Base-by-base conservation (phyloP, 2,888 invertebrate genomes). In the Cephalotes varians region DNA sequence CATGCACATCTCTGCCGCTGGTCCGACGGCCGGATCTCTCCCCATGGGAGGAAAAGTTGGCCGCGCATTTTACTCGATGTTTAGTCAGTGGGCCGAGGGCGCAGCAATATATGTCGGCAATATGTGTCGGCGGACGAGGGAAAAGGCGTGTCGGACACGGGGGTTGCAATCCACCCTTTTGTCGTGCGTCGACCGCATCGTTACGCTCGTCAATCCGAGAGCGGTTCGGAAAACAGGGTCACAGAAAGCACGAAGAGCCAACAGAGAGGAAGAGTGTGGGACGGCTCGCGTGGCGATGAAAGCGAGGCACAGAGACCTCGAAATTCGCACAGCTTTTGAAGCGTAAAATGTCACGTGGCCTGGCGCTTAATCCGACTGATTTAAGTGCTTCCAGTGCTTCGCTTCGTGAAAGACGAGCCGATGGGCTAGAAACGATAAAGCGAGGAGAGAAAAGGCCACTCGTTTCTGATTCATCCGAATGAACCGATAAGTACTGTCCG, bases 161-260 rank as follows among this genome's bases (percentile, higher is more conserved):
- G 51, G 67, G 12, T 77, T 72, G 64, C 81, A 74, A 82, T 80
- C 74, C 77, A 65, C 28, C 81, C 87, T 86, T 87, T 81, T 85
- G 86, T 88, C 83, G 82, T 83, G 87, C 84, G 84, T 86, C 87
- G 83, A 89, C 86, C 90, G 86, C 88, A 86, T 86, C 90, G 89
- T 89, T 90, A 88, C 86, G 83, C 85, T 82, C 84, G 82, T 84
- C 84, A 83, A 72, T 86, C 83, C 72, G 82, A 81, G 82, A 83
- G 83, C 77, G n/a, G 81, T 86, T 86, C 72, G 81, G 74, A 86
- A 85, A 85, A 85, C 81, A 73, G 73, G 81, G 79, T 76, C 72
- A 47, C 64, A 18, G 72, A 67, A 76, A 69, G 79, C 80, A 72
- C 21, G 64, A 31, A 28, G 34, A 62, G 51, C 62, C n/a, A 34